Evolutionary conservation across 2,888 invertebrate species (phyloP).

Genomic region (Drosophila kokeensis): DNA sequence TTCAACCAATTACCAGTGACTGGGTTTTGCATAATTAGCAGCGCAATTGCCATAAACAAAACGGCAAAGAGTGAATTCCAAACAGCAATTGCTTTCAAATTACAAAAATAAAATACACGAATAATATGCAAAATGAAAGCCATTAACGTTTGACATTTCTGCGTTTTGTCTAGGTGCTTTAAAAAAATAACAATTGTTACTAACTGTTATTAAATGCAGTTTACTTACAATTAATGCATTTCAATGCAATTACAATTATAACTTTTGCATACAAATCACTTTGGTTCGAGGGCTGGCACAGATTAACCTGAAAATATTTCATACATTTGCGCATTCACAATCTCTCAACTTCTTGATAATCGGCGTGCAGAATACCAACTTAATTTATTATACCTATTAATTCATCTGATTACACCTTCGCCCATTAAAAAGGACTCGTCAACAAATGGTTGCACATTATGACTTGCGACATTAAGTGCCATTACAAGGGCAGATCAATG

Average conservation of each 20-base stretch:
- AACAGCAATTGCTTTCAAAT: conserved; percentile 45
- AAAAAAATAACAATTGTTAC: conserved; percentile 32
- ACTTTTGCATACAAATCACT: not conserved
- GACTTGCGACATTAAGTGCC: not conserved
- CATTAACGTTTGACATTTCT: conserved; percentile 39
- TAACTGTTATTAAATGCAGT: conserved; percentile 28
- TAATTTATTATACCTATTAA: not conserved
- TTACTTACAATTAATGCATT: conserved; percentile 4
- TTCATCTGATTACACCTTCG: not conserved
- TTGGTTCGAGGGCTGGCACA: not conserved
- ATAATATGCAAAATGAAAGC: conserved; percentile 41
- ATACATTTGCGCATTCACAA: not conserved
- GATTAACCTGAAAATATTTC: not conserved
- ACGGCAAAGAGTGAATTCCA: conserved; percentile 24
- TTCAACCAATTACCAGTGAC: conserved; percentile 43
- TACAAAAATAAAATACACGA: conserved; percentile 3
- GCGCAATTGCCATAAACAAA: conserved; percentile 63
- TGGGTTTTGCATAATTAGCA: conserved; percentile 67
- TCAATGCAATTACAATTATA: not conserved
- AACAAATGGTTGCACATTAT: not conserved
- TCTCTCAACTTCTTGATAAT: not conserved
- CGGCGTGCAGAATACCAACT: too few species aligned
- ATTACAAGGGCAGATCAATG: not conserved
- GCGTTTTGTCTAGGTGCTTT: conserved; percentile 29
- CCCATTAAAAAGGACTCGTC: not conserved